Evolutionary conservation across 2,888 invertebrate genomes (phyloP), one percentile per base, ranked within the genome.

Genomic region (Hirtodrosophila alboralis): DNA sequence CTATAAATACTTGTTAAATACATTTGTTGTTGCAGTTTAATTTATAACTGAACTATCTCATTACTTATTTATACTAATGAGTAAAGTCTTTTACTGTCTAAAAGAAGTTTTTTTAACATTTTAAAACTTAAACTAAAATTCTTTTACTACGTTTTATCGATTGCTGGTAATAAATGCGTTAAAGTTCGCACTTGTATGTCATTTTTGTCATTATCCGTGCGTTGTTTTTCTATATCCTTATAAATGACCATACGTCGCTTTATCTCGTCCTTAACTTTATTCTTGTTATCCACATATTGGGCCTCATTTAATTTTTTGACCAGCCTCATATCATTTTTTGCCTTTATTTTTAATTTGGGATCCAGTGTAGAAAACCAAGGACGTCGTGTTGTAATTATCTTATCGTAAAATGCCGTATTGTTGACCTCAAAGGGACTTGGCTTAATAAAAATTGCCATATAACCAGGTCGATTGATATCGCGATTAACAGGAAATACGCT

Each of bases 401-500:
- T 37, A 4, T 16, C 49, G 10, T 83, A 78, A 0, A 79, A 16
- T 0, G 84, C 77, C 0, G 77, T 78, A 5, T 71, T 63, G n/a
- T 78, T 78, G 2, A 38, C 33, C 16, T 23, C 16, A 12, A 78
- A 78, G 0, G 71, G 41, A 57, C 51, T 77, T 1, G 77, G 77
- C 26, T 75, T 83, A 1, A 78, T 78, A 14, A 78, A 78, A 7
- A 83, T 63, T 16, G 77, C 77, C 37, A 78, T 16, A 45, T 68
- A 78, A 4, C 77, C 77, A 0, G 84, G 84, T 3, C 16, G 53
- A 1, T 33, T 23, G 0, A 63, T 27, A 16, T 69, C 16, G 0
- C 81, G 64, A 0, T 84, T 71, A n/a, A 63, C 62, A 2, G 79
- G 79, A 48, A 80, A 80, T 2, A 74, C 65, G 33, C 79, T 84